Base-by-base conservation (phyloP, 2,797 vertebrate species). In the Moxostoma hubbsi region DNA sequence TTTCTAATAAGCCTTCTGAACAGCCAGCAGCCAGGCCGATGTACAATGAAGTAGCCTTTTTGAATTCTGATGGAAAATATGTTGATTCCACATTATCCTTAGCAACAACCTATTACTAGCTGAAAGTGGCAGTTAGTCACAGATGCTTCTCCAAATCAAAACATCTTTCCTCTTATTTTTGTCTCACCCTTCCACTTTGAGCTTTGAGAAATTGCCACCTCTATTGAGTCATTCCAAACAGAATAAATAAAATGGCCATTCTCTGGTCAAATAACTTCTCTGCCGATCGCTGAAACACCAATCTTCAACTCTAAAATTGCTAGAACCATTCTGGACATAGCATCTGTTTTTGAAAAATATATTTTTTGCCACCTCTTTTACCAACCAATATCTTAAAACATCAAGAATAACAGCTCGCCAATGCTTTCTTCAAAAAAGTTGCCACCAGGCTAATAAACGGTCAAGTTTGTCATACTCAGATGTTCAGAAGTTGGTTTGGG, bases 251-350 rank as follows among this genome's bases (percentile, higher is more conserved):
- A 82, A 84, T 79, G 75, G 84, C 83, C 77, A 72, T 82, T 80
- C 72, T 61, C 64, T 58, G 82, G 81, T 66, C 58, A 77, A 81
- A 88, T 82, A 84, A 83, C 83, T 85, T 64, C 61, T 43, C 75
- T 71, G 79, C 79, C 81, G 85, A 82, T 82, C 80, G 81, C 83
- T 82, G 82, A 85, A 79, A 85, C 84, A 85, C 82, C 89, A 89
- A 91, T 91, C 88, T 89, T 77, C 74, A 86, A 79, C 88, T 81
- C 79, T 86, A 77, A 85, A 85, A 83, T 81, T 78, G 78, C 79
- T 68, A 63, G 79, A 89, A 83, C 81, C 88, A 70, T 43, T 73
- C 36, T 36, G 36, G 55, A 36, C 78, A 73, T 50, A 69, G 82
- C 51, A 61, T 43, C 16, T 65, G 71, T 78, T 66, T 13, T 70